Evolutionary conservation across 2,888 invertebrate species (phyloP).

Genomic region (Sylvicola fuscatus): DNA sequence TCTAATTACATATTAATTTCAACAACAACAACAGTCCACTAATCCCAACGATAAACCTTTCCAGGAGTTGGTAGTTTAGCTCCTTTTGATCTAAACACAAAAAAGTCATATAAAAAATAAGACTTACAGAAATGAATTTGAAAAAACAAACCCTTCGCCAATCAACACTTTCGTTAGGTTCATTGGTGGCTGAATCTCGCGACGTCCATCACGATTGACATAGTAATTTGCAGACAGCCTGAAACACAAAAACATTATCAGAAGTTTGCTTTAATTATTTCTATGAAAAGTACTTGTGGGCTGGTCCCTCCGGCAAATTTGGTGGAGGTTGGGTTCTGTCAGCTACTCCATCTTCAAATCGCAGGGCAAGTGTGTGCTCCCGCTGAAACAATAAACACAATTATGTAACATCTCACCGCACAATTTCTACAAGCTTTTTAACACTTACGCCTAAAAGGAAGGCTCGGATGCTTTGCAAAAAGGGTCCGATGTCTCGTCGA

Average conservation of each 20-base stretch:
- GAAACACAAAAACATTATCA: conserved; percentile 1
- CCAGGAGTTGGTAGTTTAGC: conserved; percentile 35
- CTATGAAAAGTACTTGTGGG: conserved; percentile 31
- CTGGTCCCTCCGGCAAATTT: conserved; percentile 58
- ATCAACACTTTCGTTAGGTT: conserved; percentile 11
- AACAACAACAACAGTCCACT: conserved; percentile 8
- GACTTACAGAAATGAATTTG: background rate
- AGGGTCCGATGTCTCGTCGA: conserved; percentile 41
- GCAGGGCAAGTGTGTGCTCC: conserved; percentile 34
- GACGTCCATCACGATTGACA: conserved; percentile 57
- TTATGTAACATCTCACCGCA: background rate
- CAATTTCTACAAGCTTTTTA: conserved; percentile 2
- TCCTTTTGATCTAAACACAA: conserved; percentile 17
- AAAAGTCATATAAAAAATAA: conserved; percentile 6
- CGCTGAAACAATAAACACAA: background rate
- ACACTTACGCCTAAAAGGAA: conserved; percentile 43
- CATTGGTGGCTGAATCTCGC: conserved; percentile 36
- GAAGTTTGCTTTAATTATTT: background rate
- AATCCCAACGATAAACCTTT: conserved; percentile 33
- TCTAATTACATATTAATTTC: too few species aligned
- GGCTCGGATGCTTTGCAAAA: conserved; percentile 37
- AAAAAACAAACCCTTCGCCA: background rate
- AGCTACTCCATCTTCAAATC: conserved; percentile 44
- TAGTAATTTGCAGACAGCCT: conserved; percentile 69
- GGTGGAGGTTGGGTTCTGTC: conserved; percentile 67